phyloP scores from a whole-genome alignment of 2,113 vertebrate genomes.

The Leucopsar rothschildi region DNA sequence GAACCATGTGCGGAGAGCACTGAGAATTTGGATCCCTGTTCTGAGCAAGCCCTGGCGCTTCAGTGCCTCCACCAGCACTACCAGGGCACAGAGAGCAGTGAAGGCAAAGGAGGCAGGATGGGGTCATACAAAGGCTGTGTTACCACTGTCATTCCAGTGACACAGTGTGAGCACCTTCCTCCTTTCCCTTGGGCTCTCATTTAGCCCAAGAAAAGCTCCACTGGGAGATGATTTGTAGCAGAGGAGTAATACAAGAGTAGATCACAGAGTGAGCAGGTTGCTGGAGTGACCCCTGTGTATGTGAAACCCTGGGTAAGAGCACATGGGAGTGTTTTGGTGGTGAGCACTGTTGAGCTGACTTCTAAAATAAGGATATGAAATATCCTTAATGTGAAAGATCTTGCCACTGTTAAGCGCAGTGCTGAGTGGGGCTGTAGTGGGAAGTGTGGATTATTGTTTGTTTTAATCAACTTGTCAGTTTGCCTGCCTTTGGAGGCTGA shows the following conservation, averaged over 20 bases:
- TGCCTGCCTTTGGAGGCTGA: neutral
- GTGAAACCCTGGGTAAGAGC: neutral
- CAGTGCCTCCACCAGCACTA: neutral
- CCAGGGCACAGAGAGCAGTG: neutral
- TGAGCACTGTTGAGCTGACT: neutral
- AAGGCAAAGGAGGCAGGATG: neutral
- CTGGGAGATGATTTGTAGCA: neutral
- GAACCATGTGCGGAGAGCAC: neutral
- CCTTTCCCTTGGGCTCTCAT: neutral
- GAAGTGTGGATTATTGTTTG: neutral
- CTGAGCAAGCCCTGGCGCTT: neutral
- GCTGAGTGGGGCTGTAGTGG: neutral
- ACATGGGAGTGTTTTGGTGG: neutral
- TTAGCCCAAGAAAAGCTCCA: neutral
- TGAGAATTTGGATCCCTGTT: neutral
- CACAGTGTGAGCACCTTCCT: neutral
- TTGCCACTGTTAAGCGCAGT: neutral
- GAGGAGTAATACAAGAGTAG: neutral
- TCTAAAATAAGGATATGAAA: neutral
- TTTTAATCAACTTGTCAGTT: conserved; percentile 1
- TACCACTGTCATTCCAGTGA: neutral
- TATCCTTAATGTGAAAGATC: neutral
- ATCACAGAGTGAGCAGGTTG: neutral
- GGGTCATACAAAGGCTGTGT: neutral
- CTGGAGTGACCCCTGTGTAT: neutral